Percentiles rank a stretch among this genome's conserved stretches.
phyloP scores from a whole-genome alignment of 2,113 vertebrate genomes.

The Cichladusa arquata region DNA sequence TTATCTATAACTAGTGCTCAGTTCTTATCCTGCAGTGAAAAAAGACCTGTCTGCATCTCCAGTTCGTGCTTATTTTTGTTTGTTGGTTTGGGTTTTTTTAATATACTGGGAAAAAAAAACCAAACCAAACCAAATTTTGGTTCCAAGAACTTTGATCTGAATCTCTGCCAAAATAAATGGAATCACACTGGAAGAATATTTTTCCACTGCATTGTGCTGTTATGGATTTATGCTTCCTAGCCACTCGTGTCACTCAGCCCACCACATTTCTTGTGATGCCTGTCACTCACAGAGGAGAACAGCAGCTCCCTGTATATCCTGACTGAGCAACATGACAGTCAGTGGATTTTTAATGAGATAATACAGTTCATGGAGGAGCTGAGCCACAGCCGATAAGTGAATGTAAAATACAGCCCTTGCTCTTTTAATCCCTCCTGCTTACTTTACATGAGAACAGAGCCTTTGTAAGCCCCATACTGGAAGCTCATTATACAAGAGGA shows the following conservation, averaged over 20 bases:
- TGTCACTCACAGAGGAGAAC: neutral
- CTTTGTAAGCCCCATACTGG: neutral
- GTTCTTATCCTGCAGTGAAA: neutral
- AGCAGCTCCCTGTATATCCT: neutral
- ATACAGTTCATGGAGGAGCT: neutral
- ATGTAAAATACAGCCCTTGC: neutral
- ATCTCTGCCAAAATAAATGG: neutral
- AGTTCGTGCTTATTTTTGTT: neutral
- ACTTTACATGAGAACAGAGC: constrained; percentile 28
- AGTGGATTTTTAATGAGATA: neutral
- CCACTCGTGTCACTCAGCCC: neutral
- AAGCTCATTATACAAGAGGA: constrained; percentile 28
- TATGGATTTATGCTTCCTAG: neutral
- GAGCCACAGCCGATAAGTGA: neutral
- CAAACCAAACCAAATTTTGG: neutral
- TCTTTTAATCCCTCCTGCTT: constrained; percentile 23
- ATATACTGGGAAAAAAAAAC: neutral
- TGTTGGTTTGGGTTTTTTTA: neutral
- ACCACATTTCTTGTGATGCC: neutral
- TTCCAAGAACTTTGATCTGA: neutral
- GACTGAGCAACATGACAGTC: neutral
- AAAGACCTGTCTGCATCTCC: neutral
- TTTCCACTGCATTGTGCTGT: neutral
- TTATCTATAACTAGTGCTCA: neutral
- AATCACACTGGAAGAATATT: neutral